Base-by-base conservation (phyloP, 2,888 invertebrate genomes). In the Pycnomerus fuliginosus region DNA sequence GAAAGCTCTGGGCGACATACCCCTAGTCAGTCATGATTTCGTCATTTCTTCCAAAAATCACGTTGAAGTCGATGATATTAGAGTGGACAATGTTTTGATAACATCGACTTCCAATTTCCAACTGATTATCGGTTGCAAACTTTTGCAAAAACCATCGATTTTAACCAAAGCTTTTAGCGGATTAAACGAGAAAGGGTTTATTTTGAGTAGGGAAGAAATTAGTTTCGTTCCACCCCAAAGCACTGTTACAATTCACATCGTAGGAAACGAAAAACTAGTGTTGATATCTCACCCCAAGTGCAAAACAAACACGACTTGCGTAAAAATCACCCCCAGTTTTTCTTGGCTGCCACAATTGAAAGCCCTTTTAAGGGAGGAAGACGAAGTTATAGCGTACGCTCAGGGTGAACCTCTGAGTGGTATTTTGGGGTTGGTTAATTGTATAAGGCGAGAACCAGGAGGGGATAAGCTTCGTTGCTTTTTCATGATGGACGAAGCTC, bases 401-500 rank as follows among this genome's bases (percentile, higher is more conserved):
- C 80, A 85, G 66, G 79, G 82, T 51, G 83, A 85, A 40, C 75
- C 77, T 2, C 73, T 82, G 4, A 89, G 80, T 64, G 97, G 98
- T n/a, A 75, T 94, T 1, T 67, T 86, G 59, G 87, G 86, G 15
- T 69, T 86, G 46, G 74, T 82, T 2, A 84, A 84, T 55, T 86
- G 85, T 66, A 64, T 86, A 8, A 68, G 78, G 41, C 76, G 76
- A 56, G 85, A 85, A 64, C 74, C 76, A 1, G 78, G 78, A 34
- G 69, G 69, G 10, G 61, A 65, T 17, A 54, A 63, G 0, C 57
- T 68, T 12, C 63, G 69, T 22, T 70, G 70, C 41, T 68, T 87
- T 5, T 73, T 83, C 8, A 79, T 87, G 34, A 68, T 79, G 45
- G 82, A 44, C 8, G 37, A 76, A 37, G 85, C 85, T 0, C 86